Percentiles rank a stretch among this genome's conserved stretches.
phyloP scores from a whole-genome alignment of 2,797 vertebrate species.

The Sebastes oblongus region DNA sequence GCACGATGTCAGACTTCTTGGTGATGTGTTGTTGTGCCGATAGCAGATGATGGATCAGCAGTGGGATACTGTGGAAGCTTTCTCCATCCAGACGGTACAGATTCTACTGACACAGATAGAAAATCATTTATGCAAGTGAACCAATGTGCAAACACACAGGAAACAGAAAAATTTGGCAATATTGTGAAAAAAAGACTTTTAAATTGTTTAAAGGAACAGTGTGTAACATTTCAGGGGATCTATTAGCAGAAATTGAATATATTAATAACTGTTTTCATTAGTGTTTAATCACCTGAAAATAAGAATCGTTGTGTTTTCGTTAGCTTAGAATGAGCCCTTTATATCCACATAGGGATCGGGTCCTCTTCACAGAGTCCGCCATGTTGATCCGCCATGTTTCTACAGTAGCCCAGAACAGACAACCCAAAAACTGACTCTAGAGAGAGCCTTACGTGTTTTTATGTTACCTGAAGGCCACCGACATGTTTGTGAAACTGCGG shows the following conservation, averaged over 20 bases:
- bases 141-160: background rate
- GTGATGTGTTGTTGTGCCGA: constrained; percentile 86
- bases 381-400: too few relatives aligned
- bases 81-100: constrained; percentile 93
- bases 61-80: constrained; percentile 86
- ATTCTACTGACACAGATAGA: constrained; percentile 79
- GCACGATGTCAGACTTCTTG: constrained; percentile 83
- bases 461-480: too few relatives aligned
- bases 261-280: too few relatives aligned
- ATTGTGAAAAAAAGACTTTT: background rate
- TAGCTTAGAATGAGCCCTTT: too few relatives aligned
- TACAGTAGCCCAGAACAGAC: too few relatives aligned
- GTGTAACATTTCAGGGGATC: background rate
- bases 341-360: too few relatives aligned
- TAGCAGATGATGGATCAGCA: constrained; percentile 87
- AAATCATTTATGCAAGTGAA: constrained; percentile 12
- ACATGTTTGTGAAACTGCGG: too few relatives aligned
- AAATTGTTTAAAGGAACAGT: background rate
- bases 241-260: background rate
- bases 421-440: too few relatives aligned
- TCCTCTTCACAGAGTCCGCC: too few relatives aligned
- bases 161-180: background rate
- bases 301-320: too few relatives aligned
- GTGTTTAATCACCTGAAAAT: too few relatives aligned
- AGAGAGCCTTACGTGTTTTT: too few relatives aligned